A percentile compares a stretch with the other conserved stretches of the same genome.
These are phyloP conservation scores for Biston betularia DNA, from an alignment of 2,888 invertebrate species.

Conservation along the genomic window DNA sequence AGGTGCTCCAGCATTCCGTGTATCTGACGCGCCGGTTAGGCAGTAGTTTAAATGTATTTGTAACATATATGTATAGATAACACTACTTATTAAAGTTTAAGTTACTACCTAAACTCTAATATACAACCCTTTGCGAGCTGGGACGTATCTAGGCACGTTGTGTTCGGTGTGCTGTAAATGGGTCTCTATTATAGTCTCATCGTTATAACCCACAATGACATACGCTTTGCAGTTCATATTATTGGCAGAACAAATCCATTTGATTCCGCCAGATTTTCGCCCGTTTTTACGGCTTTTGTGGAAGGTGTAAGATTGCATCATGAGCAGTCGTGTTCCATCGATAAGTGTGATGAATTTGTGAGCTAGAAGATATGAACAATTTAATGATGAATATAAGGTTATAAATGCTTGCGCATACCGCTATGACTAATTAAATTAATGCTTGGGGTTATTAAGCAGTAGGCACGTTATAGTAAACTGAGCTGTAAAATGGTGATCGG, in stretches of 20 bases:
- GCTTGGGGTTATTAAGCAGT: background rate
- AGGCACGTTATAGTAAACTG: background rate
- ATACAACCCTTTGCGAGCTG: conserved; percentile 31
- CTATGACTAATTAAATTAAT: background rate
- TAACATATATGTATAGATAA: too few species aligned
- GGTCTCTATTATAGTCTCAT: conserved; percentile 27
- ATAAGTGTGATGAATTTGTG: conserved; percentile 41
- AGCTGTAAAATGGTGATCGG: background rate
- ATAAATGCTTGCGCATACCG: background rate
- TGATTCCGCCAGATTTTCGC: conserved; percentile 19
- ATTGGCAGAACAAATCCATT: conserved; percentile 45
- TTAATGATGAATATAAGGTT: background rate
- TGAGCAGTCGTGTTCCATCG: conserved; percentile 42
- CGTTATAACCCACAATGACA: conserved; percentile 34
- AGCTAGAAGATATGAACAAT: conserved; percentile 31
- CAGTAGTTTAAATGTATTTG: background rate
- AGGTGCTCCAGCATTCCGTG: too few species aligned
- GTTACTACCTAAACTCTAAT: conserved; percentile 24
- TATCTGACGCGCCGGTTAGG: background rate
- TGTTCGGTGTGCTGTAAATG: conserved; percentile 42
- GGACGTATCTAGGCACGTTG: conserved; percentile 32
- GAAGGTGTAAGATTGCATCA: conserved; percentile 46
- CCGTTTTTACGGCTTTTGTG: conserved; percentile 32
- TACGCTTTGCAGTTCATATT: conserved; percentile 39
- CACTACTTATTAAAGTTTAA: too few species aligned